Conservation (phyloP, 1,140 invertebrate species). For the Augochlora pura region DNA sequence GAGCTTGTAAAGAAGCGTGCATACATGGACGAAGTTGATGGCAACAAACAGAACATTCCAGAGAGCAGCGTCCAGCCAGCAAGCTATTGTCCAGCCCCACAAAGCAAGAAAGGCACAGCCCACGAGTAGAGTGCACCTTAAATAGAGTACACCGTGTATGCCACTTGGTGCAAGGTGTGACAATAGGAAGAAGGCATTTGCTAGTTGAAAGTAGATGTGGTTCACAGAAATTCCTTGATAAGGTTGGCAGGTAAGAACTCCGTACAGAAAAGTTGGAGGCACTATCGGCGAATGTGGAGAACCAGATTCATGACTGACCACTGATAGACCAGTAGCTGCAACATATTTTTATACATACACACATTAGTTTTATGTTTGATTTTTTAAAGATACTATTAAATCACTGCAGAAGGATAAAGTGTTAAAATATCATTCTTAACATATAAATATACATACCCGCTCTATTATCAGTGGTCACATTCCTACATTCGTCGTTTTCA, state of each 20-base stretch:
- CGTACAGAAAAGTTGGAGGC: conserved; percentile 77
- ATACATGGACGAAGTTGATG: conserved; percentile 91
- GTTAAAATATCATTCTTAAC: not conserved
- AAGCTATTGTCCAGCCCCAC: conserved; percentile 92
- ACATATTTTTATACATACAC: not conserved
- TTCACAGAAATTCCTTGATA: conserved; percentile 82
- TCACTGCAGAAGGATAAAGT: too few relatives aligned
- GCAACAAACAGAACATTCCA: conserved; percentile 92
- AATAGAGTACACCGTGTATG: conserved; percentile 88
- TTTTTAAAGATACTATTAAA: too few relatives aligned
- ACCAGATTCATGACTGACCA: conserved; percentile 70
- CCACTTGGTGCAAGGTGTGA: conserved; percentile 90
- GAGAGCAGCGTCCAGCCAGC: conserved; percentile 91
- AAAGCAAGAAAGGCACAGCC: conserved; percentile 89
- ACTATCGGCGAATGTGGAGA: conserved; percentile 77
- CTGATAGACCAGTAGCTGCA: conserved; percentile 71
- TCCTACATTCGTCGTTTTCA: conserved; percentile 71
- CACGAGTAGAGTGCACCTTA: conserved; percentile 87
- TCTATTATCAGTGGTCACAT: conserved; percentile 72
- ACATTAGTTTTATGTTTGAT: too few relatives aligned
- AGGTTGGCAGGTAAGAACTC: conserved; percentile 78
- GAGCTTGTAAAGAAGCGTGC: conserved; percentile 89
- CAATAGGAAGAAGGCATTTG: conserved; percentile 90
- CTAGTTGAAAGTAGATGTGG: conserved; percentile 91
- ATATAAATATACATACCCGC: conserved; percentile 53